Conservation (phyloP, 2,113 vertebrate genomes). For the Cervus canadensis region DNA sequence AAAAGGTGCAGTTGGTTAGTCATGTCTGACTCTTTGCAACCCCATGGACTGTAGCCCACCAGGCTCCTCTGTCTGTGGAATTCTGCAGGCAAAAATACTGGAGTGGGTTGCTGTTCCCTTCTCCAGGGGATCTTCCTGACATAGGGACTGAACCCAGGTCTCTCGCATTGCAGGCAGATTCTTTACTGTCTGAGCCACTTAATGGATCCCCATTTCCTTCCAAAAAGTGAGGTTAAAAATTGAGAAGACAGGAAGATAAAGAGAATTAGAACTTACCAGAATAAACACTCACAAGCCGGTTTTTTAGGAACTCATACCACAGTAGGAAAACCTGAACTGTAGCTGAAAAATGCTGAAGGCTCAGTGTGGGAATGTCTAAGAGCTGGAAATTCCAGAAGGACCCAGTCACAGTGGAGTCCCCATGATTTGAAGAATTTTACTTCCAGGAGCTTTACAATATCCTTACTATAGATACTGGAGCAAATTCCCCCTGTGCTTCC, state of each 20-base stretch:
- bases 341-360: neutral
- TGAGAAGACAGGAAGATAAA: neutral
- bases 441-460: neutral
- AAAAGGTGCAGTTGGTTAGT: neutral
- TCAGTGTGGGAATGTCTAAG: neutral
- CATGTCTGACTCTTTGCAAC: neutral
- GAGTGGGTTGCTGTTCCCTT: neutral
- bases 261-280: neutral
- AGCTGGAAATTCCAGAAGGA: neutral
- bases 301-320: neutral
- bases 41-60: neutral
- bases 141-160: neutral
- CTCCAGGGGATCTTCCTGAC: neutral
- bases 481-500: neutral
- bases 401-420: neutral
- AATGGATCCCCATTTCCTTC: neutral
- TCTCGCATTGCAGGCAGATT: neutral
- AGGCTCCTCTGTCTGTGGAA: neutral
- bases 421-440: neutral
- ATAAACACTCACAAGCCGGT: neutral
- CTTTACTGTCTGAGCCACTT: neutral
- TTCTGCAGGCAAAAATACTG: neutral
- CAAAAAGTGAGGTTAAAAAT: neutral
- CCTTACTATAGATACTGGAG: neutral
- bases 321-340: neutral